A percentile compares a stretch with the other conserved stretches of the same genome.
Conservation (phyloP, 1,140 invertebrate genomes). For the Brachionus rubens region DNA sequence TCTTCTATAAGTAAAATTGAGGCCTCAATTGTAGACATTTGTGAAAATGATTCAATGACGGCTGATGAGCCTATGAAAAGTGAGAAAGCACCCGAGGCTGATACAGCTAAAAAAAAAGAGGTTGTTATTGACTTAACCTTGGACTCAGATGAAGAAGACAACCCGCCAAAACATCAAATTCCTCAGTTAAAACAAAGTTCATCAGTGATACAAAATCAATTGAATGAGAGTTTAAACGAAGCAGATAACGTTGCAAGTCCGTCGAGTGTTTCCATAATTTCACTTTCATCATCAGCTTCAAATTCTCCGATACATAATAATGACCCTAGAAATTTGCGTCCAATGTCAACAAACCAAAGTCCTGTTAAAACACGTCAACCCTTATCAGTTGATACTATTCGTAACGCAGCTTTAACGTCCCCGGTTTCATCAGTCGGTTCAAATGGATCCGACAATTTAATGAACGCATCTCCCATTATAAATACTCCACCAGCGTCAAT, state of each 20-base stretch:
- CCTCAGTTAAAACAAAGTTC: not conserved
- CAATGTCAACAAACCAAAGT: too few relatives aligned
- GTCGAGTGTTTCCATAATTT: conserved; percentile 10
- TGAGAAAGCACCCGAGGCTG: not conserved
- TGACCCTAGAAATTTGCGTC: too few relatives aligned
- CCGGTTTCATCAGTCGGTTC: not conserved
- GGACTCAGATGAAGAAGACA: conserved; percentile 20
- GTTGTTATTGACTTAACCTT: conserved; percentile 21
- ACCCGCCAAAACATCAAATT: not conserved
- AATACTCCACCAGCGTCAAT: conserved; percentile 17
- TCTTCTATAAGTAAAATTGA: not conserved
- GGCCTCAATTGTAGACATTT: not conserved
- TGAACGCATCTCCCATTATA: not conserved
- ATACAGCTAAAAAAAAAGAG: not conserved
- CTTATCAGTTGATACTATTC: not conserved
- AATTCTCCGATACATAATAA: not conserved
- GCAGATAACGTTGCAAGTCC: not conserved
- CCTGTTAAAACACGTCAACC: too few relatives aligned
- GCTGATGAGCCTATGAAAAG: not conserved
- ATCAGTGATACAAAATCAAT: not conserved
- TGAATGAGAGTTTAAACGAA: not conserved
- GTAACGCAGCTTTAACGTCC: not conserved
- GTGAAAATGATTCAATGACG: conserved; percentile 10
- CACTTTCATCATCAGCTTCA: not conserved
- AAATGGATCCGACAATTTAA: not conserved